Evolutionary conservation across 2,888 invertebrate genomes (phyloP), one percentile per base, ranked within the genome.

Genomic region (Polietes domitor): DNA sequence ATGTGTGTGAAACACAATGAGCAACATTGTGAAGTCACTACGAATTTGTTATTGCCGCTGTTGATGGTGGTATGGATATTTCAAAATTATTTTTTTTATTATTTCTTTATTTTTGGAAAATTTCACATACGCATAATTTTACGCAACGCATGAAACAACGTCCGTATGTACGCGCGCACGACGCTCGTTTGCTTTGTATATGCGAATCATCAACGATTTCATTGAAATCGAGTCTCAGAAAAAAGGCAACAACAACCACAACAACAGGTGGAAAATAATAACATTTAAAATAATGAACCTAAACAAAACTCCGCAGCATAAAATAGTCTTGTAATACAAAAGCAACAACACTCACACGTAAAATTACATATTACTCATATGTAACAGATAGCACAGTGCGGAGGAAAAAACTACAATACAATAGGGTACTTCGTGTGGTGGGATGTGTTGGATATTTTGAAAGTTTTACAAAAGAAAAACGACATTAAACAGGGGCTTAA

Each of bases 81-180:
- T 21, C 53, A 61, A 77, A 77, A 76, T 63, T 28, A 32, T 37
- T 21, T 68, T 21, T 28, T 63, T 4, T 58, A 21, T 53, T 71
- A 61, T 80, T 76, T 53, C 12, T 53, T 53, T 19, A 19, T 19
- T 55, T 53, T 68, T 76, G 28, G 17, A 55, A 65, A 68, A 26
- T 61, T 77, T 73, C 61, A 77, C 71, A 83, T 74, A 79, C 84
- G 84, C 84, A 84, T 84, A 85, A 85, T 65, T 85, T 82, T 85
- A 82, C 82, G 82, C 85, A 85, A 85, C 24, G 72, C 21, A 43
- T 61, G 70, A 80, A 71, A 50, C 43, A 61, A 15, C 4, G 3
- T 50, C 2, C 58, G 24, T 58, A 26, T 47, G 47, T n/a, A n/a
- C 4, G n/a, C n/a, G n/a, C n/a, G n/a, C n/a, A n/a, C n/a, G n/a